Evolutionary conservation across 2,113 vertebrate genomes (phyloP), one percentile per base, ranked within the genome.

Genomic region (Calyptomena viridis): DNA sequence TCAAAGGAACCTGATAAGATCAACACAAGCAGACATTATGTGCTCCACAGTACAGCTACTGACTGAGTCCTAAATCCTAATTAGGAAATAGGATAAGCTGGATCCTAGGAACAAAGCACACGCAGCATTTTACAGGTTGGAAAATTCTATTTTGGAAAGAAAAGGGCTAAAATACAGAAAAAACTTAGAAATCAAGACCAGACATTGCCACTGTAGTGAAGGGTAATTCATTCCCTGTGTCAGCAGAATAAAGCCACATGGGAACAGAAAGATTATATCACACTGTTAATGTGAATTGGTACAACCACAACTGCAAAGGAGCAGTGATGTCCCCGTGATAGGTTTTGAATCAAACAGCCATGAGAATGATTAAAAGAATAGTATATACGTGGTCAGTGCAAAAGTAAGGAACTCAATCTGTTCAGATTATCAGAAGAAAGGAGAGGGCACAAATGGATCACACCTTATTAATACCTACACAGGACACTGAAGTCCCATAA

Each of bases 1-100:
- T 91, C 89, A 84, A 92, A 87, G 80, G 84, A 90, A 93, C 62
- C 87, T 94, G 94, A 94, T 97, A 97, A 97, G 93, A 96, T 96
- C 94, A 95, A 92, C 89, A 91, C 74, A 82, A 96, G 96, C 74
- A 85, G 92, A 83, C 89, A 94, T 87, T 73, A 85, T 89, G 60
- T 78, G 81, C 77, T 93, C 74, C 2, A 4, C 89, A 93, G 49
- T 62, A 69, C 58, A 85, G 87, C 89, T 69, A 25, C 28, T 67
- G 89, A 95, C 31, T 37, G 73, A 87, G 76, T 37, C 73, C 84
- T 93, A 96, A 96, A 94, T 59, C 80, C 83, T 78, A 67, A 94
- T 77, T 83, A 91, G 91, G 91, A 71, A 93, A 93, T 31, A 81
- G 76, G 83, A 90, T 63, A 67, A 84, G 78, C 86, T 78, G 64